Percentiles rank a stretch among this genome's conserved stretches.
These are phyloP conservation scores for Sorex maritimensis DNA, from an alignment of 2,797 vertebrate species.

Conservation along the genomic window DNA sequence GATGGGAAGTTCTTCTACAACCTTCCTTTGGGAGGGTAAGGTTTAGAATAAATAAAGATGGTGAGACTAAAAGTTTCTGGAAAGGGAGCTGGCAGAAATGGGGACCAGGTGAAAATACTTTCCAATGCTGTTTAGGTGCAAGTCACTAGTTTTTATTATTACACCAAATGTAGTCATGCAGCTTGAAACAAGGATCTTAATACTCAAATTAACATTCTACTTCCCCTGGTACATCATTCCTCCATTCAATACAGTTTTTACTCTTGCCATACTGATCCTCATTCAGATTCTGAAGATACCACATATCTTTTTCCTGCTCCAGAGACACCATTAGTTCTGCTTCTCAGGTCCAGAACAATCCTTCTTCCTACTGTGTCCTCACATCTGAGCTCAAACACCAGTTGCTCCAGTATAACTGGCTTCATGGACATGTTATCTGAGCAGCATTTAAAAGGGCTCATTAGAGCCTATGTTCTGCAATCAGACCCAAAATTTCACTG, in stretches of 20 bases:
- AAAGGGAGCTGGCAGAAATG: constrained; percentile 39
- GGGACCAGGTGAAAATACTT: not conserved
- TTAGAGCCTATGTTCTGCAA: not conserved
- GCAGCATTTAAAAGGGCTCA: constrained; percentile 4
- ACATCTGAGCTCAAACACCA: constrained; percentile 52
- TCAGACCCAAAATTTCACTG: constrained; percentile 7
- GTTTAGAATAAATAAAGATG: constrained; percentile 54
- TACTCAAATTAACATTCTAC: not conserved
- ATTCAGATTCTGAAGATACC: not conserved
- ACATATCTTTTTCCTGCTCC: not conserved
- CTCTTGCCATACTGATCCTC: not conserved
- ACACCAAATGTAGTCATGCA: constrained; percentile 32
- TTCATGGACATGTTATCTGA: not conserved
- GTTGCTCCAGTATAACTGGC: not conserved
- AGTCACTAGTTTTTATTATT: not conserved
- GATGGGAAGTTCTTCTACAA: constrained; percentile 59
- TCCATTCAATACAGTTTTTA: not conserved
- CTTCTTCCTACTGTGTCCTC: not conserved
- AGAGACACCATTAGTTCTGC: not conserved
- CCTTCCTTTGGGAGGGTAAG: not conserved
- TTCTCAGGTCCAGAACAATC: constrained; percentile 32
- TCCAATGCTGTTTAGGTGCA: not conserved
- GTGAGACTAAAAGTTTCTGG: constrained; percentile 44
- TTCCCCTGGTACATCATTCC: not conserved
- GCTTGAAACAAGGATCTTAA: constrained; percentile 56